Base-by-base conservation (phyloP, 1,140 invertebrate species). In the Spodoptera frugiperda region DNA sequence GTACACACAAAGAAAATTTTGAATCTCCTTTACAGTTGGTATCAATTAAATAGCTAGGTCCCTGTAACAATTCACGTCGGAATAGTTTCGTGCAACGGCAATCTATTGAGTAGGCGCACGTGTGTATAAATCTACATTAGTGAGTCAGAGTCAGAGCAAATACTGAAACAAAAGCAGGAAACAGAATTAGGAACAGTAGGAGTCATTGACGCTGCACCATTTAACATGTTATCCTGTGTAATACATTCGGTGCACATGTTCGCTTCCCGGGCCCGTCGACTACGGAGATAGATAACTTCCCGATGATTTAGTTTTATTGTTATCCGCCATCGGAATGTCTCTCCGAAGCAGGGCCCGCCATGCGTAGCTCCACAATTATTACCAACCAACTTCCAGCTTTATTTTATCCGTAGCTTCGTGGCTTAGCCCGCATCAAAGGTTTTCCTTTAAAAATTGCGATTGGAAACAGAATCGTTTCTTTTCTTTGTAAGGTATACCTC, bases 301-400 rank as follows among this genome's bases (percentile, higher is more conserved):
- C 89, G 86, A 92, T 92, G 90, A 93, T 92, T 92, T 92, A 92
- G 87, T 93, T 93, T 93, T 93, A 93, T 92, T 93, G 89, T 89
- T 89, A 91, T 91, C 87, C 86, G 82, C 86, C 86, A 85, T 90
- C 84, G 87, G 90, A 91, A 83, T 89, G 86, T 87, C 82, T 78
- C 75, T 70, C 19, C 82, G 73, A 76, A 72, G 75, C 78, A 82
- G 72, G 76, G 73, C 82, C 74, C 77, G 78, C 68, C 77, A 67
- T 74, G 77, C 72, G 78, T 79, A 46, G 55, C 48, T 73, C 51
- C 55, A 78, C 71, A 78, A 81, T 71, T 81, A 76, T 65, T 75
- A 65, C 71, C 25, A 63, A 59, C 54, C 46, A 77, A 71, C 46
- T 61, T 71, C n/a, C 53, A 71, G 54, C 46, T 75, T 65, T 53